These are phyloP conservation scores for Tetramorium bicarinatum DNA, from an alignment of 2,888 invertebrate species.

Conservation along the genomic window DNA sequence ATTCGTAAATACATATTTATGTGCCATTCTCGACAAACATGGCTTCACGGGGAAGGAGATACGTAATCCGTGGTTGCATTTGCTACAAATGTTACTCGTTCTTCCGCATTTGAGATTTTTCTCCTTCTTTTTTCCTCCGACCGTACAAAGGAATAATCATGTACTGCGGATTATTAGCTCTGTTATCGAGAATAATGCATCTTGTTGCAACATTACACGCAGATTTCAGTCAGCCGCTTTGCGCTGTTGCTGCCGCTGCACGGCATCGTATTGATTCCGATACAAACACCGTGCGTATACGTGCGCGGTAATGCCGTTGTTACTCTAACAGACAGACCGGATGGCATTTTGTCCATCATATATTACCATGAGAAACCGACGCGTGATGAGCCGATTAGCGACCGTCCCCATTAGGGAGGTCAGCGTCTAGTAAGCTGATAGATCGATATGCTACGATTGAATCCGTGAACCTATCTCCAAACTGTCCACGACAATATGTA, in stretches of 20 bases:
- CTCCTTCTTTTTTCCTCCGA: background rate
- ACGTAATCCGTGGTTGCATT: background rate
- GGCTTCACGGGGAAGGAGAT: background rate
- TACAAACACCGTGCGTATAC: constrained; percentile 47
- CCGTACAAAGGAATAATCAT: constrained; percentile 33
- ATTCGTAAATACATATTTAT: constrained; percentile 17
- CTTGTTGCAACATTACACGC: constrained; percentile 22
- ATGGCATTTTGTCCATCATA: constrained; percentile 54
- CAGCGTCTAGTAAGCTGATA: constrained; percentile 7
- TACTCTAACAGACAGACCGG: constrained; percentile 58
- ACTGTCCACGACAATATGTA: background rate
- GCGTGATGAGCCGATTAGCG: constrained; percentile 55
- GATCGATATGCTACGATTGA: constrained; percentile 17
- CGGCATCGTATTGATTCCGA: constrained; percentile 63
- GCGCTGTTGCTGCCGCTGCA: constrained; percentile 19
- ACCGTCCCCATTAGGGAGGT: constrained; percentile 61
- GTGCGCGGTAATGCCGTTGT: constrained; percentile 41
- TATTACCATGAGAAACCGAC: constrained; percentile 65
- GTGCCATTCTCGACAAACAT: background rate
- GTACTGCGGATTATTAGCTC: background rate
- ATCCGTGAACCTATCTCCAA: background rate
- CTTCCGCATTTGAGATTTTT: background rate
- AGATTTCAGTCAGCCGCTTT: constrained; percentile 50
- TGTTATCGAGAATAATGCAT: constrained; percentile 35
- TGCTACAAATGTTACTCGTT: constrained; percentile 3